Conservation (phyloP, 1,140 invertebrate species). For the Drosophila ananassae region DNA sequence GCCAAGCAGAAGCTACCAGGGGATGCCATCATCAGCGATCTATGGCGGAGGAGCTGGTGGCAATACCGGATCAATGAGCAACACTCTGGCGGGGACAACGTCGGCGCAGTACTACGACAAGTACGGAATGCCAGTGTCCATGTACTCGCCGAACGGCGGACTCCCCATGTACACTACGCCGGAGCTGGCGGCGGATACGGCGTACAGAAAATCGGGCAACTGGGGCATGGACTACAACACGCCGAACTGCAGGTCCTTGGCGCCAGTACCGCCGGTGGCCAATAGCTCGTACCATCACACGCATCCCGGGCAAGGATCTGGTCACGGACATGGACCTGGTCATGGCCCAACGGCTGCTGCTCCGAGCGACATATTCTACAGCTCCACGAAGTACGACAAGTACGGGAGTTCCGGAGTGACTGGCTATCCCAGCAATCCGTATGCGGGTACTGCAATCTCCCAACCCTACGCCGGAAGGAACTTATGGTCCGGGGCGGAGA, state of each 20-base stretch:
- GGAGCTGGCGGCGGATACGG: constrained; percentile 42
- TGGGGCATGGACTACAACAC: constrained; percentile 64
- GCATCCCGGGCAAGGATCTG: constrained; percentile 7
- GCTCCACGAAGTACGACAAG: constrained; percentile 64
- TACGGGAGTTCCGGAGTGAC: constrained; percentile 30
- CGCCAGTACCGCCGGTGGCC: constrained; percentile 20
- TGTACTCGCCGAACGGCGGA: constrained; percentile 50
- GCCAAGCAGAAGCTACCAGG: constrained; percentile 65
- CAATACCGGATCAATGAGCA: neutral
- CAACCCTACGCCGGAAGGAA: constrained; percentile 43
- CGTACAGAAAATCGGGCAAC: constrained; percentile 48
- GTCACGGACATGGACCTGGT: neutral
- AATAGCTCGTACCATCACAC: constrained; percentile 40
- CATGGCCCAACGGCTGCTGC: constrained; percentile 9
- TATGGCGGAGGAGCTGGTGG: constrained; percentile 23
- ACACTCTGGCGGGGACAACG: constrained; percentile 1
- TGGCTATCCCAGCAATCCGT: constrained; percentile 48
- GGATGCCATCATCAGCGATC: constrained; percentile 24
- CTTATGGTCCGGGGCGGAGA: constrained; percentile 48
- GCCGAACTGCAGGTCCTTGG: constrained; percentile 52
- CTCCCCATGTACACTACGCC: constrained; percentile 52
- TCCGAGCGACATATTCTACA: constrained; percentile 56
- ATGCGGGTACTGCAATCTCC: constrained; percentile 35
- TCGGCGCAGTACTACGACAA: constrained; percentile 64
- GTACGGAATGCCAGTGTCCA: constrained; percentile 65